Evolutionary conservation across 2,888 invertebrate species (phyloP).

Genomic region (Lycaena phlaeas): DNA sequence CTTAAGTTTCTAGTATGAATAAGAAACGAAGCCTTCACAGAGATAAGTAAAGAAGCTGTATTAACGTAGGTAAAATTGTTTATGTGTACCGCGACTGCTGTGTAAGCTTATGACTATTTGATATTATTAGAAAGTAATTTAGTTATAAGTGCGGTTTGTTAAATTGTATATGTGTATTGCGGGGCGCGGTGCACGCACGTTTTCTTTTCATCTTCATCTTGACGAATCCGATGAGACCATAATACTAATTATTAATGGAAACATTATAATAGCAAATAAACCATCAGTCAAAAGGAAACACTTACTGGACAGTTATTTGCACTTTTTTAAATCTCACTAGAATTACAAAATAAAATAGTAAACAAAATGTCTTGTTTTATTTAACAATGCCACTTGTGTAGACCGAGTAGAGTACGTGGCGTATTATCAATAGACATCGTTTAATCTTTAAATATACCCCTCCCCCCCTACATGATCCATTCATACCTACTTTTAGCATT

Average conservation of each 20-base stretch:
- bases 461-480: too few species aligned
- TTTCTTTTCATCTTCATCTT: not conserved
- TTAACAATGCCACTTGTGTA: not conserved
- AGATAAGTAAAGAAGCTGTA: not conserved
- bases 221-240: not conserved
- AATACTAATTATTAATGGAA: not conserved
- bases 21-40: not conserved
- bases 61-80: not conserved
- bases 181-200: not conserved
- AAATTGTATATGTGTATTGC: conserved; percentile 8
- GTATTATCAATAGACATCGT: too few species aligned
- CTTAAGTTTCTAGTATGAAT: not conserved
- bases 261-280: not conserved
- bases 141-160: conserved; percentile 1
- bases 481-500: too few species aligned
- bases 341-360: conserved; percentile 27
- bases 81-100: not conserved
- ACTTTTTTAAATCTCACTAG: conserved; percentile 54
- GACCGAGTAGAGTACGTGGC: too few species aligned
- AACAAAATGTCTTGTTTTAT: conserved; percentile 12
- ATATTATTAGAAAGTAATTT: conserved; percentile 28
- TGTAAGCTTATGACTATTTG: conserved; percentile 39
- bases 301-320: conserved; percentile 40
- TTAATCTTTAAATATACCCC: too few species aligned
- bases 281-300: conserved; percentile 1